Evolutionary conservation across 2,888 invertebrate species (phyloP), one percentile per base, ranked within the genome.

Genomic region (Sicus ferrugineus): DNA sequence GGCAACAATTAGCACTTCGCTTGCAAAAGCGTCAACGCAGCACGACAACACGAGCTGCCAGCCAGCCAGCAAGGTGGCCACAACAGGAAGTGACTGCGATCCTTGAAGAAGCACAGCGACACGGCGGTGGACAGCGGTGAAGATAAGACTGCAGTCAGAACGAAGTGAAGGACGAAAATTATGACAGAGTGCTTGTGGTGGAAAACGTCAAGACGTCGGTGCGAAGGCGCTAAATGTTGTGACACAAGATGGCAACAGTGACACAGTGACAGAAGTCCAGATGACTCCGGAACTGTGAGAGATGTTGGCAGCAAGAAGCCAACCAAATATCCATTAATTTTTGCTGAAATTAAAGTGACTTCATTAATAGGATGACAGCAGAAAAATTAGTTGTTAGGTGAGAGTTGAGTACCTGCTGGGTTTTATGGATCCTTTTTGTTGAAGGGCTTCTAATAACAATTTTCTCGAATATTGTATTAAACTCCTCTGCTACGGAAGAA

Each of bases 1-100:
- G 75, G 72, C 73, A 74, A 75, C 76, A 76, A 76, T 76, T 76
- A 76, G 76, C 76, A 76, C 74, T 76, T 74, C 71, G 74, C 74
- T 76, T 71, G 72, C 73, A 73, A 73, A 73, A 73, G 34, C 56
- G 56, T 58, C 56, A 58, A 58, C 66, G 58, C 56, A 56, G 52
- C 31, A 52, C 19, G 19, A 50, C 19, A 19, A 50, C 46, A 46
- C n/a, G 7, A 42, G 19, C 26, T 28, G 2, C 48, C 28, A n/a
- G 31, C 11, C 48, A n/a, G n/a, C n/a, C 46, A 46, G n/a, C n/a
- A 62, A 42, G 46, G 21, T 5, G 30, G 21, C 46, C 19, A 26
- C 26, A 7, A 52, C 34, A 34, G 28, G 28, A 28, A 26, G 31
- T 23, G 46, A 6, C 48, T 2, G 16, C 31, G 14, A 28, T 3